phyloP scores from a whole-genome alignment of 2,113 vertebrate genomes.

The Tragelaphus buxtoni region DNA sequence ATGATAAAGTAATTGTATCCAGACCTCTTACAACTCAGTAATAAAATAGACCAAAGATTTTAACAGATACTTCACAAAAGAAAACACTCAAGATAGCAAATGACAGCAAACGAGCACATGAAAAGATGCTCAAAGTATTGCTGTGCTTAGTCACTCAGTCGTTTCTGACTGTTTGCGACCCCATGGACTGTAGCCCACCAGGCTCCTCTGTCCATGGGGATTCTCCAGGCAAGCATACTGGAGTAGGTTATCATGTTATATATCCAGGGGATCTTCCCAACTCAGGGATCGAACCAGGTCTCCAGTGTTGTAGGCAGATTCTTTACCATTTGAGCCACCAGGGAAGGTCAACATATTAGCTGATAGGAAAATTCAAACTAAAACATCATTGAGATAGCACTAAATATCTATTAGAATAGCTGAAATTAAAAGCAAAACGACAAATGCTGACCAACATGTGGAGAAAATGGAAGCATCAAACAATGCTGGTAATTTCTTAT shows the following conservation, averaged over 20 bases:
- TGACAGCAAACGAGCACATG: background rate
- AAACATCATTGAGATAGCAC: background rate
- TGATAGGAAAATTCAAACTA: background rate
- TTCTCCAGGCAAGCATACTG: background rate
- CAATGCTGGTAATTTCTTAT: background rate
- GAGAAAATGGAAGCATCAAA: background rate
- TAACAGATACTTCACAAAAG: background rate
- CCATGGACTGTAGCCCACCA: background rate
- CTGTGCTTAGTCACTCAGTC: background rate
- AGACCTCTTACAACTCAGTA: background rate
- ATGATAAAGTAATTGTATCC: background rate
- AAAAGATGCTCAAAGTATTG: background rate
- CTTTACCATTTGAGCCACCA: background rate
- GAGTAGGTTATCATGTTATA: background rate
- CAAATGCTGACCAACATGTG: background rate
- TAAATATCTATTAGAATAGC: background rate
- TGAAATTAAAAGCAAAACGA: background rate
- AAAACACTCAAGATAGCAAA: background rate
- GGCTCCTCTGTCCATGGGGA: background rate
- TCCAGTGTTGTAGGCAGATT: rapidly evolving
- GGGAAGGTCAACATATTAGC: background rate
- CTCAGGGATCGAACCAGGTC: background rate
- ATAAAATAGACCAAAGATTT: background rate
- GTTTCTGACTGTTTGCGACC: rapidly evolving
- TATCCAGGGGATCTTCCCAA: background rate